Conservation (phyloP, 1,140 invertebrate species). For the Probaryconus sp. region DNA sequence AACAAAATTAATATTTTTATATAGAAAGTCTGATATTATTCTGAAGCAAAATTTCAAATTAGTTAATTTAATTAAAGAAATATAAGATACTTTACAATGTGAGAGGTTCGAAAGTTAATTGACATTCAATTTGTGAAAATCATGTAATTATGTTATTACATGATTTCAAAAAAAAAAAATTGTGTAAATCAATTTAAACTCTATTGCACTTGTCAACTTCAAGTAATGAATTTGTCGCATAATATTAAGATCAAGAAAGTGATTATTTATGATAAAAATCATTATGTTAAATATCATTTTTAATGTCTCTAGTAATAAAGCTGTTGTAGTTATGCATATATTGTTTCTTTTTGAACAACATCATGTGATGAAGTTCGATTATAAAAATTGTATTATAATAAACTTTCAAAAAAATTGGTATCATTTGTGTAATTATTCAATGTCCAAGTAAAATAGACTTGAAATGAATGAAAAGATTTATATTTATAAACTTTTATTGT, state of each 20-base stretch:
- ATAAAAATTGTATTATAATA: slow-evolving; percentile 57
- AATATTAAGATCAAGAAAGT: slow-evolving; percentile 21
- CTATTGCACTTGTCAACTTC: neutral
- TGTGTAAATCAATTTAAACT: too few relatives aligned
- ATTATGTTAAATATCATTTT: slow-evolving; percentile 55
- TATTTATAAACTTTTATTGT: slow-evolving; percentile 47
- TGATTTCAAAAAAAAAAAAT: too few relatives aligned
- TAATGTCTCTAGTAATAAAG: slow-evolving; percentile 58
- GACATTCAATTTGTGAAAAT: too few relatives aligned
- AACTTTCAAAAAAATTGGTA: slow-evolving; percentile 62
- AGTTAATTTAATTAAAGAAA: too few relatives aligned
- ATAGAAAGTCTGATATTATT: too few relatives aligned
- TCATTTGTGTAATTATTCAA: slow-evolving; percentile 18
- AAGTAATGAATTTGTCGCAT: slow-evolving; percentile 3
- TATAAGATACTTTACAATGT: too few relatives aligned
- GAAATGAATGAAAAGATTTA: neutral
- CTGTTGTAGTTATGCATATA: slow-evolving; percentile 58
- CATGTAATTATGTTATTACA: too few relatives aligned
- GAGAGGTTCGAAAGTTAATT: too few relatives aligned
- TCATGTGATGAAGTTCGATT: slow-evolving; percentile 50
- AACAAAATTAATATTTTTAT: too few relatives aligned
- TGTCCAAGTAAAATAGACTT: neutral
- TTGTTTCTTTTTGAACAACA: slow-evolving; percentile 50
- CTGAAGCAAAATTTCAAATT: too few relatives aligned
- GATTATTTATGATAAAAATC: slow-evolving; percentile 35